Evolutionary conservation across 2,888 invertebrate genomes (phyloP).

Genomic region (Stenurella melanura): DNA sequence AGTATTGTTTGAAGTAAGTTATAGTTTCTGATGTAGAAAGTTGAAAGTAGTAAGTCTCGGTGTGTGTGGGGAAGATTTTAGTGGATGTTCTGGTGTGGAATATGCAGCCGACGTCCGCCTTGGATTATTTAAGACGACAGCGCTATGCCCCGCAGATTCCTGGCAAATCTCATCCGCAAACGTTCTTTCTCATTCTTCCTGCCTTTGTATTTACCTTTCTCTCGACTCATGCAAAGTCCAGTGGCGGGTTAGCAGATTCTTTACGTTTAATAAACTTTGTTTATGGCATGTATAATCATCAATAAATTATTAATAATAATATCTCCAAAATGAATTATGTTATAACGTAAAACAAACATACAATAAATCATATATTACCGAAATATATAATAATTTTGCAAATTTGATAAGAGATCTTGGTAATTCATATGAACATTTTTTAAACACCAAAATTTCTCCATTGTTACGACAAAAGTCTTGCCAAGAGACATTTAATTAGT

Average conservation of each 20-base stretch:
- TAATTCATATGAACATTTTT: no score
- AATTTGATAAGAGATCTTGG: no score
- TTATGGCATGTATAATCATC: no score
- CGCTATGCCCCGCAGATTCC: constrained; percentile 66
- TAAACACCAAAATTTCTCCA: no score
- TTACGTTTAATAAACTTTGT: background rate
- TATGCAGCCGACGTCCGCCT: constrained; percentile 53
- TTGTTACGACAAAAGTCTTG: no score
- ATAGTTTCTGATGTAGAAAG: constrained; percentile 23
- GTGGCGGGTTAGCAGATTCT: constrained; percentile 1
- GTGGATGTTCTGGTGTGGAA: constrained; percentile 17
- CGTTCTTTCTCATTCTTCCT: constrained; percentile 66
- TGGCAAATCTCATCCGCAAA: constrained; percentile 66
- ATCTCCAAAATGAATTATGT: no score
- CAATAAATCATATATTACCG: no score
- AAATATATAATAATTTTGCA: no score
- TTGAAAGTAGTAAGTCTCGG: constrained; percentile 11
- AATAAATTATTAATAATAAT: no score
- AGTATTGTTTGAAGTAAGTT: constrained; percentile 33
- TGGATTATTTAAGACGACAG: constrained; percentile 69
- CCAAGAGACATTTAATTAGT: no score
- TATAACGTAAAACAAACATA: no score
- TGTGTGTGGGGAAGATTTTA: constrained; percentile 14
- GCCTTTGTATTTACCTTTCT: constrained; percentile 67
- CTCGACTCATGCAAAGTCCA: constrained; percentile 50